Conservation (phyloP, 2,113 vertebrate species). For the Pongo abelii region DNA sequence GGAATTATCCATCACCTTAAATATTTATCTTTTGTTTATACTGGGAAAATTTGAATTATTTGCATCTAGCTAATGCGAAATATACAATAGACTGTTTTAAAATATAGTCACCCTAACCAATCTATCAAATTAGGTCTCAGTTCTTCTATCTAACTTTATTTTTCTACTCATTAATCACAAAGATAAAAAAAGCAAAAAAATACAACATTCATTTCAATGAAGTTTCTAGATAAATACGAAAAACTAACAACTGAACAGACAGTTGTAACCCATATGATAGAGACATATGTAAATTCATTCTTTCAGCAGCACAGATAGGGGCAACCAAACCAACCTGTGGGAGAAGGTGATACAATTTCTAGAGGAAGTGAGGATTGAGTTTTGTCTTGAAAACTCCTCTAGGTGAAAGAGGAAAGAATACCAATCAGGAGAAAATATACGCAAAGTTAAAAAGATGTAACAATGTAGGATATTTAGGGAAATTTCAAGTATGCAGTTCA, state of each 20-base stretch:
- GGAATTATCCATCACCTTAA: not conserved
- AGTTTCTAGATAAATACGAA: not conserved
- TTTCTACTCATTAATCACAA: not conserved
- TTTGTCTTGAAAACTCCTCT: not conserved
- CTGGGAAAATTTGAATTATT: not conserved
- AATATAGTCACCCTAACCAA: not conserved
- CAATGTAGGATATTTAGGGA: not conserved
- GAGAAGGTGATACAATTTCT: not conserved
- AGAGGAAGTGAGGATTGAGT: not conserved
- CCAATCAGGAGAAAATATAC: not conserved
- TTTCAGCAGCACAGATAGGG: not conserved
- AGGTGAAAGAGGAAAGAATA: not conserved
- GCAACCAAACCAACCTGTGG: not conserved
- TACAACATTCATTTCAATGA: not conserved
- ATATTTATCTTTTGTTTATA: not conserved
- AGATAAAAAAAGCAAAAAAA: not conserved
- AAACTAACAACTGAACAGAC: not conserved
- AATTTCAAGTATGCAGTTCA: not conserved
- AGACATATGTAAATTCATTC: not conserved
- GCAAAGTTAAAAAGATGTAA: not conserved
- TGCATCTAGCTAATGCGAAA: not conserved
- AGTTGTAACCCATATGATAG: not conserved
- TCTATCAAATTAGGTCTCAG: not conserved
- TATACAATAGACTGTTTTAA: not conserved
- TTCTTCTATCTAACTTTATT: not conserved